Conservation (phyloP, 2,888 invertebrate species). For the Hypena proboscidalis region DNA sequence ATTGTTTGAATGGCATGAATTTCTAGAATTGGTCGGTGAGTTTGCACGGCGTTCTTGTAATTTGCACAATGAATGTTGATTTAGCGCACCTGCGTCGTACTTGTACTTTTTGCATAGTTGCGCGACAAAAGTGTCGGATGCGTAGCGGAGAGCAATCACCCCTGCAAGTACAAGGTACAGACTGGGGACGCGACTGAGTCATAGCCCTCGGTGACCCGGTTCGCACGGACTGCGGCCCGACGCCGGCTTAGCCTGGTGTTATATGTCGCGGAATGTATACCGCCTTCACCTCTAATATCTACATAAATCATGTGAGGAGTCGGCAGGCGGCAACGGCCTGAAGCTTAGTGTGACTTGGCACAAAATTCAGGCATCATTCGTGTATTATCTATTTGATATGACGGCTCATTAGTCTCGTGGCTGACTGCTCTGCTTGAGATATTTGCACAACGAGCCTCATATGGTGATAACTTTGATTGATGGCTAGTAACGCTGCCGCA, state of each 20-base stretch:
- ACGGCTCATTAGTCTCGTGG: conserved; percentile 39
- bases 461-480: conserved; percentile 41
- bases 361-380: conserved; percentile 30
- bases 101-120: conserved; percentile 40
- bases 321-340: conserved; percentile 10
- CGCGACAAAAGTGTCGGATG: conserved; percentile 35
- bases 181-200: conserved; percentile 48
- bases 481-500: conserved; percentile 21
- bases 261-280: conserved; percentile 56
- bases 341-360: conserved; percentile 22
- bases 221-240: conserved; percentile 58
- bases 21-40: conserved; percentile 48
- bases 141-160: conserved; percentile 44
- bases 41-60: conserved; percentile 42
- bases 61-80: conserved; percentile 58
- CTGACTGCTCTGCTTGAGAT: conserved; percentile 31
- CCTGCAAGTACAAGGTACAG: conserved; percentile 38
- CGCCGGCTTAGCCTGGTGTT: conserved; percentile 42
- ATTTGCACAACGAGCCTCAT: conserved; percentile 34
- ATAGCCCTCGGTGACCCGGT: conserved; percentile 68
- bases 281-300: conserved; percentile 9
- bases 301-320: conserved; percentile 6
- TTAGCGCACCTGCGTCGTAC: conserved; percentile 41
- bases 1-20: conserved; percentile 46
- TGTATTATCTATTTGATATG: conserved; percentile 37